These are phyloP conservation scores for Heliconius sara DNA, from an alignment of 2,888 invertebrate genomes.

Conservation along the genomic window DNA sequence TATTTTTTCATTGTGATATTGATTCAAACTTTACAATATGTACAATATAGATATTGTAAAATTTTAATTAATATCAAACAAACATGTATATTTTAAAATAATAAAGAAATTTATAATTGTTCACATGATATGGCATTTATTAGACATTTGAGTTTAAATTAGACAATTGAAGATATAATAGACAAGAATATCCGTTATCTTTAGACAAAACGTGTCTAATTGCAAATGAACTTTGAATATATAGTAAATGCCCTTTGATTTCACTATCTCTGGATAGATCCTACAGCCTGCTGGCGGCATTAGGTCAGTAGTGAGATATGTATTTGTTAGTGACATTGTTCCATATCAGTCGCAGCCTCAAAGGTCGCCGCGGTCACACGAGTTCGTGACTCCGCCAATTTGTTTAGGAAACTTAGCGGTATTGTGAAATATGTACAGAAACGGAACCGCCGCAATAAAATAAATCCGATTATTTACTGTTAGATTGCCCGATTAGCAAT, in stretches of 20 bases:
- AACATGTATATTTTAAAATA: background rate
- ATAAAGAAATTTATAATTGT: background rate
- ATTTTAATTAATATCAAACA: background rate
- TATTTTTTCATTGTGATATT: background rate
- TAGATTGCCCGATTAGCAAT: constrained; percentile 45
- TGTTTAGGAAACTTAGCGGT: constrained; percentile 58
- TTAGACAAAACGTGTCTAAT: background rate
- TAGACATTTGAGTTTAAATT: background rate
- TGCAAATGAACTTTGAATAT: constrained; percentile 9
- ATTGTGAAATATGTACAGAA: constrained; percentile 54
- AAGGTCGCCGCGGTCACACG: constrained; percentile 58
- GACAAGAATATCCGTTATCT: too few relatives aligned
- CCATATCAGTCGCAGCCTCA: constrained; percentile 47
- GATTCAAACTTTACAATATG: too few relatives aligned
- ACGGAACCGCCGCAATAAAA: constrained; percentile 47
- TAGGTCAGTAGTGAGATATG: constrained; percentile 39
- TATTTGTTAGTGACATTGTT: constrained; percentile 52
- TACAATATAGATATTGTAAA: background rate
- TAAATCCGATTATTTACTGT: constrained; percentile 46
- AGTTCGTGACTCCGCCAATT: constrained; percentile 60
- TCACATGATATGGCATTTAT: background rate
- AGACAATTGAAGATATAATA: background rate
- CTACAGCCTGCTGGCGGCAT: constrained; percentile 16
- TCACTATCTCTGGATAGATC: constrained; percentile 23
- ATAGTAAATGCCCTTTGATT: constrained; percentile 18